A percentile compares a stretch with the other conserved stretches of the same genome.
phyloP scores from a whole-genome alignment of 2,797 vertebrate genomes.

The Scomberomorus guttatus region DNA sequence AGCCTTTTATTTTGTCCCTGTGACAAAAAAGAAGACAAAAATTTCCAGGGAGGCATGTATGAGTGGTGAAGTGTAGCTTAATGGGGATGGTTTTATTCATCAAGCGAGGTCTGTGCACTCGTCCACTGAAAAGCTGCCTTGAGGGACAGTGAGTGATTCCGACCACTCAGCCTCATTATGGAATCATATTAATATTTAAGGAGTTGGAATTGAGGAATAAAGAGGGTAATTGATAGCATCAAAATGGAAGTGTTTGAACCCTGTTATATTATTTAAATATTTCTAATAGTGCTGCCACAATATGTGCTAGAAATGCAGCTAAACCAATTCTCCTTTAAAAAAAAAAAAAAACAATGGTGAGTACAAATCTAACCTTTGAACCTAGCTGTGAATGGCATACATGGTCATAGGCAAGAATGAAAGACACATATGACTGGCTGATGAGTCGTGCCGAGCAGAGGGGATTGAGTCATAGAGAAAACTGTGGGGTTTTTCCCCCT shows the following conservation, averaged over 20 bases:
- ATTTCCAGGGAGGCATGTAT: conserved; percentile 72
- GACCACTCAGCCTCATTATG: conserved; percentile 88
- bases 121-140: conserved; percentile 83
- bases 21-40: conserved; percentile 77
- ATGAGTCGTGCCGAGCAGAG: conserved; percentile 47
- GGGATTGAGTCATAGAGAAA: conserved; percentile 57
- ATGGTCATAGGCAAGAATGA: conserved; percentile 32
- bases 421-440: conserved; percentile 50
- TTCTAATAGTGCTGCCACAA: conserved; percentile 69
- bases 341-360: not conserved
- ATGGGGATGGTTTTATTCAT: conserved; percentile 87
- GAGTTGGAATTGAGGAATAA: conserved; percentile 86
- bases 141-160: conserved; percentile 88
- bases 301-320: conserved; percentile 58
- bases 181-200: conserved; percentile 89
- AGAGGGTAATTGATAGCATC: conserved; percentile 86
- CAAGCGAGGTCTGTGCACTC: conserved; percentile 78
- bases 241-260: conserved; percentile 84
- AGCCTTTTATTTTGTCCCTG: conserved; percentile 68
- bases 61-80: conserved; percentile 80
- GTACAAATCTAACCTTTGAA: conserved; percentile 31
- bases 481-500: conserved; percentile 36
- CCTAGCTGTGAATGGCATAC: conserved; percentile 12
- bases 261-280: conserved; percentile 78
- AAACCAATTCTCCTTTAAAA: conserved; percentile 20